A percentile compares a stretch with the other conserved stretches of the same genome.
These are phyloP conservation scores for Anser cygnoides DNA, from an alignment of 2,113 vertebrate genomes.

Conservation along the genomic window DNA sequence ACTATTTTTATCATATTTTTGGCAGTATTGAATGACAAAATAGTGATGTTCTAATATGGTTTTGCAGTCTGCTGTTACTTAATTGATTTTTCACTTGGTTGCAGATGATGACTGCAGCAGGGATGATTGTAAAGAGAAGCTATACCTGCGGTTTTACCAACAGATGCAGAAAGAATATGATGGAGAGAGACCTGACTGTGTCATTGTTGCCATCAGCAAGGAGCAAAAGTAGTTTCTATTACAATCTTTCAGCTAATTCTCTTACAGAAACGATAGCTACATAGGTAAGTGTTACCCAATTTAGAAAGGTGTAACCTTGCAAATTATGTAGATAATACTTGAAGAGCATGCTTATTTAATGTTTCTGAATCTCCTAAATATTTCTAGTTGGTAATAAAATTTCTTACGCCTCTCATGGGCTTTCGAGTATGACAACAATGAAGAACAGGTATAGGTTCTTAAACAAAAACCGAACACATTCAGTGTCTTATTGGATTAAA, in stretches of 20 bases:
- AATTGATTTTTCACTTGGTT: conserved; percentile 41
- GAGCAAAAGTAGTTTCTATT: conserved; percentile 71
- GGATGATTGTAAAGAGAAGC: conserved; percentile 53
- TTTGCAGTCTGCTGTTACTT: background rate
- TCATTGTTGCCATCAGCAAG: conserved; percentile 77
- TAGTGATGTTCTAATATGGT: background rate
- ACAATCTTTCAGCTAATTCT: background rate
- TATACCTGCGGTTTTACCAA: conserved; percentile 78
- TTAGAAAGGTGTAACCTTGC: background rate
- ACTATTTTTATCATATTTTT: background rate
- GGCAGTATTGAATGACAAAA: background rate
- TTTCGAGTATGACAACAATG: background rate
- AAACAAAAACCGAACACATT: background rate
- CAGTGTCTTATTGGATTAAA: background rate
- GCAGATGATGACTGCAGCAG: conserved; percentile 26
- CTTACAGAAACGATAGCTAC: background rate
- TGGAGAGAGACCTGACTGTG: conserved; percentile 70
- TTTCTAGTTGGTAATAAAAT: background rate
- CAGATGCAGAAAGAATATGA: conserved; percentile 76
- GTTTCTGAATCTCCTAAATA: background rate
- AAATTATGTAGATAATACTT: background rate
- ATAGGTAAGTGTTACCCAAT: background rate
- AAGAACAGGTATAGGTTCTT: background rate
- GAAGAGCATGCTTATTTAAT: background rate
- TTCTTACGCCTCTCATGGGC: background rate